phyloP scores from a whole-genome alignment of 2,797 vertebrate genomes.

The Anableps anableps region DNA sequence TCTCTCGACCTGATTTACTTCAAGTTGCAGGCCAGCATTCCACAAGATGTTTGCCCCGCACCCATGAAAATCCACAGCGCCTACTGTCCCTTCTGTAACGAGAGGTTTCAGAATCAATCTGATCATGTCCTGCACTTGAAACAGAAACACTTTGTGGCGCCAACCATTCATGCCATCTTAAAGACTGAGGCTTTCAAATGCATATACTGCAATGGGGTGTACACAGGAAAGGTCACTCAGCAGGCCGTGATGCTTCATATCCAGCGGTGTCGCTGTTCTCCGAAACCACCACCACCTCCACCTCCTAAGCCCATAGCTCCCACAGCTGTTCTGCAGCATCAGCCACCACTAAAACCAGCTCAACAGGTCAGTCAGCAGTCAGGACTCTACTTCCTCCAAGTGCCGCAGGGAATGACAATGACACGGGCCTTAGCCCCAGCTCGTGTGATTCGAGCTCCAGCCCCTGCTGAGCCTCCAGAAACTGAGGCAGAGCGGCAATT shows the following conservation, averaged over 20 bases:
- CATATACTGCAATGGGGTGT: slow-evolving; percentile 96
- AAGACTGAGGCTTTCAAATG: slow-evolving; percentile 96
- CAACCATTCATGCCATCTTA: slow-evolving; percentile 93
- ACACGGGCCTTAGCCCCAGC: slow-evolving; percentile 51
- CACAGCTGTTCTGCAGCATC: background rate
- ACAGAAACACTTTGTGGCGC: slow-evolving; percentile 93
- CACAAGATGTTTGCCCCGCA: slow-evolving; percentile 67
- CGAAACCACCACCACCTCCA: slow-evolving; percentile 70
- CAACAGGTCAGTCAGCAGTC: slow-evolving; percentile 52
- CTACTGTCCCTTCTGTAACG: slow-evolving; percentile 91
- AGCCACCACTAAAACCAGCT: slow-evolving; percentile 30
- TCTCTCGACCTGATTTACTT: slow-evolving; percentile 87
- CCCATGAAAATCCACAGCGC: slow-evolving; percentile 69
- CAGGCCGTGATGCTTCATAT: slow-evolving; percentile 94
- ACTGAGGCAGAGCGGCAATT: slow-evolving; percentile 67
- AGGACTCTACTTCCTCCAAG: slow-evolving; percentile 72
- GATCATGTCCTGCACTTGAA: slow-evolving; percentile 90
- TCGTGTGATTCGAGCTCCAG: slow-evolving; percentile 10
- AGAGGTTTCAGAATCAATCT: slow-evolving; percentile 83
- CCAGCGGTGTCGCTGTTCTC: slow-evolving; percentile 91
- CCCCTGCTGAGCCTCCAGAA: slow-evolving; percentile 24
- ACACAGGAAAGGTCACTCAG: slow-evolving; percentile 93
- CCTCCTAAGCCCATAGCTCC: slow-evolving; percentile 4
- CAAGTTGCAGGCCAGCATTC: slow-evolving; percentile 85
- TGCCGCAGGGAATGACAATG: slow-evolving; percentile 67